Evolutionary conservation across 2,797 vertebrate species (phyloP), one percentile per base, ranked within the genome.

Genomic region (Apodemus agrarius): DNA sequence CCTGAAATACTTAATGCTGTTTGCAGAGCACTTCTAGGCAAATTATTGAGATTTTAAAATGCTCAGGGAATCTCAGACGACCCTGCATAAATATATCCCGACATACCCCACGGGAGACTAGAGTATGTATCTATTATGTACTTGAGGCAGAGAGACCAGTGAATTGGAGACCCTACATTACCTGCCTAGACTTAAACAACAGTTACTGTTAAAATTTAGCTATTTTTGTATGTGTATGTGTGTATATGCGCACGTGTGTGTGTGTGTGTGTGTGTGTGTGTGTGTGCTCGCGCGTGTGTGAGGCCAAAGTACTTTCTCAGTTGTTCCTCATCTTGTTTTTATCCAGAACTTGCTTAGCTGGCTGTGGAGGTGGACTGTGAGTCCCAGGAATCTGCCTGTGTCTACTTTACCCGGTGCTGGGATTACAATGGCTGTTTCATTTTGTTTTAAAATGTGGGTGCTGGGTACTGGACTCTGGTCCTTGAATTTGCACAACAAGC

Each of bases 41-140:
- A 96, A 97, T 96, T 93, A 81, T 84, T 75, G 93, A 94, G 90
- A 82, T 95, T 95, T 96, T 1, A 94, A 95, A 96, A 92, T 85
- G 59, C 95, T 89, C 69, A 93, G 90, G 80, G 86, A 96, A 93
- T 95, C 93, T 94, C 89, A 49, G 89, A 92, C 54, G 82, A 57
- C 65, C 52, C 79, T 46, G 24, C 54, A 14, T 91, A 93, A 96
- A 88, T 34, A 88, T 40, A 46, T 57, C 63, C 65, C n/a, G 67
- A 57, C 76, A 81, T 88, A 69, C 79, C 67, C 91, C 65, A 72
- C 22, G 67, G 57, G 93, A 94, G 81, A 72, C 65, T 65, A 29
- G 11, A 84, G 29, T 3, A 31, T 14, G 0, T 49, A 2, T 75
- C 49, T 13, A 5, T 37, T 52, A 46, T 61, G n/a, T 72, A 76